A percentile compares a stretch with the other conserved stretches of the same genome.
These are phyloP conservation scores for Montipora foliosa DNA, from an alignment of 64 coral and sea anemone species.

Conservation along the genomic window DNA sequence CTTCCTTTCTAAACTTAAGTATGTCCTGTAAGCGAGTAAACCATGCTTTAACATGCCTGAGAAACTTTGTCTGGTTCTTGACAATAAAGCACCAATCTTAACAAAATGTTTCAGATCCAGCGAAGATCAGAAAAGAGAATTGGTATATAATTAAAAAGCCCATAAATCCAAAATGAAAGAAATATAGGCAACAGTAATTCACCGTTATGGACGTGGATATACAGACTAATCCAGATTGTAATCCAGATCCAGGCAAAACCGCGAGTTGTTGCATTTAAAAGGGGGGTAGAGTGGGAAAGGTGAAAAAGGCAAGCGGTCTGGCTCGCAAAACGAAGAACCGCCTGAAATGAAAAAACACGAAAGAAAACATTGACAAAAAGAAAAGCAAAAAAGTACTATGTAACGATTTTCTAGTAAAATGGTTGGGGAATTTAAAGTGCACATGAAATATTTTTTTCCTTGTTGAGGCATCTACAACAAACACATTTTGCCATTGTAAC, in stretches of 20 bases:
- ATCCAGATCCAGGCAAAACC: slow-evolving; percentile 51
- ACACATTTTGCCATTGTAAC: too few species aligned
- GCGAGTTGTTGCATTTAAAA: slow-evolving; percentile 4
- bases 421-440: too few species aligned
- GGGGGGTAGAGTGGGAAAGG: slow-evolving; percentile 4
- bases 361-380: background rate
- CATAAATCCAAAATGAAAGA: slow-evolving; percentile 42
- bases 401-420: too few species aligned
- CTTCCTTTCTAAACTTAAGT: too few species aligned
- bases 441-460: too few species aligned
- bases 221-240: slow-evolving; percentile 7
- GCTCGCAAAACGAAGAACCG: slow-evolving; percentile 38
- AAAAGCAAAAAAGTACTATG: too few species aligned
- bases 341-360: slow-evolving; percentile 10
- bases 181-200: slow-evolving; percentile 29
- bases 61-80: too few species aligned
- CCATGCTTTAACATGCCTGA: too few species aligned
- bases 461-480: too few species aligned
- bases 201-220: background rate
- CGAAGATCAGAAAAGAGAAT: slow-evolving; percentile 8
- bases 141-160: background rate
- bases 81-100: too few species aligned
- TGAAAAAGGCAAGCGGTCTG: slow-evolving; percentile 51
- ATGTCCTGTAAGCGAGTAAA: too few species aligned
- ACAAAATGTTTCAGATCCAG: background rate